Evolutionary conservation across 2,888 invertebrate genomes (phyloP).

Genomic region (Pyrgus malvae): DNA sequence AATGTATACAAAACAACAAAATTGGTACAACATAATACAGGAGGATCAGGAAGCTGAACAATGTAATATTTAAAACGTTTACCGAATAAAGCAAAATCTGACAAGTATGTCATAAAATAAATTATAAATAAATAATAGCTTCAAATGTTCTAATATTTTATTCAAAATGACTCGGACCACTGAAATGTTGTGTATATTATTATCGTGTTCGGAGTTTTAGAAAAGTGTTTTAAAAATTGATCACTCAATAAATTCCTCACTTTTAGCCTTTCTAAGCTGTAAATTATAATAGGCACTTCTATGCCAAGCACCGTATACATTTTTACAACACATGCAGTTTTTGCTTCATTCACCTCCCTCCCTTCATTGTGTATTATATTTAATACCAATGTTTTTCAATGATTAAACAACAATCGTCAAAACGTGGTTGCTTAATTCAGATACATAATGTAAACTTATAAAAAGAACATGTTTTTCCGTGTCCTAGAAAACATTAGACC

Average conservation of each 20-base stretch:
- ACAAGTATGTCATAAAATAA: too few relatives aligned
- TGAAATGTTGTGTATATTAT: too few relatives aligned
- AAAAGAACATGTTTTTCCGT: constrained; percentile 22
- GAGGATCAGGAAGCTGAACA: not conserved
- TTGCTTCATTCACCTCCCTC: constrained; percentile 43
- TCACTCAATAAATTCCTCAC: too few relatives aligned
- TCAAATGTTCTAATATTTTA: not conserved
- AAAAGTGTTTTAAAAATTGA: too few relatives aligned
- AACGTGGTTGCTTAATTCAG: constrained; percentile 39
- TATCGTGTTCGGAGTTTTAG: too few relatives aligned
- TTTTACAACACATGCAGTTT: constrained; percentile 31
- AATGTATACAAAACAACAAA: constrained; percentile 2
- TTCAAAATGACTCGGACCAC: not conserved
- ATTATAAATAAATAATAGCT: too few relatives aligned
- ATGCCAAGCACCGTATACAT: constrained; percentile 6
- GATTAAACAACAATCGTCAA: not conserved
- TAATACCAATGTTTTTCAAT: constrained; percentile 3
- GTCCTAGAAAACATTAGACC: constrained; percentile 26
- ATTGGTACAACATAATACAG: not conserved
- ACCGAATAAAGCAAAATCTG: too few relatives aligned
- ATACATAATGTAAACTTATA: constrained; percentile 34
- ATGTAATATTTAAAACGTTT: not conserved
- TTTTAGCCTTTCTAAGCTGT: too few relatives aligned
- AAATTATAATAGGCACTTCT: not conserved
- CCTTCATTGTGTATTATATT: constrained; percentile 26